Conservation (phyloP, 2,888 invertebrate species). For the Machimus atricapillus region DNA sequence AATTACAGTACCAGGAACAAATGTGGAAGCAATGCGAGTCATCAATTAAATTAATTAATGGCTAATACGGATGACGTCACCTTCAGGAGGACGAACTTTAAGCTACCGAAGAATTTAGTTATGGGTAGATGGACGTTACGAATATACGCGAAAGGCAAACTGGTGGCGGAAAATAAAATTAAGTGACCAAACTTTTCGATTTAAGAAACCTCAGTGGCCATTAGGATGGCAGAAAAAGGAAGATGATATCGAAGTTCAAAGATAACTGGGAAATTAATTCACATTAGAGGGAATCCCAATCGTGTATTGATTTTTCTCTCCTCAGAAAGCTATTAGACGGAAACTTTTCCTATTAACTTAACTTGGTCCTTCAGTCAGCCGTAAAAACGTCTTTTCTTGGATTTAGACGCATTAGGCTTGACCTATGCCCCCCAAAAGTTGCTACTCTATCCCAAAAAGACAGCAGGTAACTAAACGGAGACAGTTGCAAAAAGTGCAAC, state of each 20-base stretch:
- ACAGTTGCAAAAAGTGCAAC: not conserved
- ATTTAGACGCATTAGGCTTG: not conserved
- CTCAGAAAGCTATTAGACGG: slow-evolving; percentile 40
- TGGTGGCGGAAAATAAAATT: slow-evolving; percentile 43
- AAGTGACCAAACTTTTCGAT: slow-evolving; percentile 45
- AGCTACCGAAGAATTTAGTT: not conserved
- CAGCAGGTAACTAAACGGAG: slow-evolving; percentile 3
- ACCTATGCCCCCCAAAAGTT: not conserved
- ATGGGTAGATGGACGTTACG: not conserved
- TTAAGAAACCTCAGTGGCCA: slow-evolving; percentile 29
- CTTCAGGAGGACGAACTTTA: not conserved
- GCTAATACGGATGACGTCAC: not conserved
- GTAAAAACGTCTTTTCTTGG: not conserved
- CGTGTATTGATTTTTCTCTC: slow-evolving; percentile 47
- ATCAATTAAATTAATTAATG: slow-evolving; percentile 20
- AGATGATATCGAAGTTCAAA: slow-evolving; percentile 19
- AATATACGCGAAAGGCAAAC: not conserved
- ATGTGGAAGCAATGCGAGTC: not conserved
- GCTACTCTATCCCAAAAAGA: not conserved
- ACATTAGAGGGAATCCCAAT: slow-evolving; percentile 46
- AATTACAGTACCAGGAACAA: not conserved
- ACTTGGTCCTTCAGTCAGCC: slow-evolving; percentile 15
- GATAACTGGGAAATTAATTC: slow-evolving; percentile 46
- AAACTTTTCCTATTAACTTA: slow-evolving; percentile 47
- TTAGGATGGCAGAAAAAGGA: slow-evolving; percentile 9